A percentile compares a stretch with the other conserved stretches of the same genome.
These are phyloP conservation scores for Montipora capitata DNA, from an alignment of 92 coral and sea anemone species.

Conservation along the genomic window DNA sequence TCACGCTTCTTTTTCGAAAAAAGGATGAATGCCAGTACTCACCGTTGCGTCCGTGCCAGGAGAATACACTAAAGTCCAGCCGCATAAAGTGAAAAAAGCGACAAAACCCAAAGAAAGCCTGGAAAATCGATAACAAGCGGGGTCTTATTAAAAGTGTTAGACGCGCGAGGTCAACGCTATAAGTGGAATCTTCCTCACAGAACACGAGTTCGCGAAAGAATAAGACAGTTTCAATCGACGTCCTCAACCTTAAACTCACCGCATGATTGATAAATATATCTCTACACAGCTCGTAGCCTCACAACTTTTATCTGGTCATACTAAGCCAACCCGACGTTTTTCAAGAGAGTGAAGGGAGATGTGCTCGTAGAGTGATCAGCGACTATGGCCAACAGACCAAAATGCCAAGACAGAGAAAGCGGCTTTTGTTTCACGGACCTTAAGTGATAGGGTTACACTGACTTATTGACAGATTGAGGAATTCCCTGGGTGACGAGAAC, in stretches of 20 bases:
- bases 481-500: conserved; percentile 51
- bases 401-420: conserved; percentile 81
- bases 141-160: not conserved
- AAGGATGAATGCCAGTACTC: conserved; percentile 20
- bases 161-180: conserved; percentile 26
- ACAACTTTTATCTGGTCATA: conserved; percentile 39
- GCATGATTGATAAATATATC: conserved; percentile 39
- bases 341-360: conserved; percentile 32
- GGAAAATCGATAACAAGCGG: conserved; percentile 16
- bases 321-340: conserved; percentile 10
- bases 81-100: conserved; percentile 36
- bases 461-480: conserved; percentile 67
- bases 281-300: conserved; percentile 27
- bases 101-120: conserved; percentile 70
- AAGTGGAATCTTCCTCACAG: conserved; percentile 17
- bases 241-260: conserved; percentile 7
- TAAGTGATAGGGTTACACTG: conserved; percentile 78
- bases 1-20: not conserved
- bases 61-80: conserved; percentile 29
- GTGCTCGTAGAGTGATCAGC: conserved; percentile 71
- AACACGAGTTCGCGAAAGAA: conserved; percentile 21
- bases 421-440: conserved; percentile 82
- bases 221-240: not conserved
- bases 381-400: conserved; percentile 69
- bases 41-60: conserved; percentile 75